These are phyloP conservation scores for Sebastes wilsoni DNA, from an alignment of 2,797 vertebrate genomes.

Conservation along the genomic window DNA sequence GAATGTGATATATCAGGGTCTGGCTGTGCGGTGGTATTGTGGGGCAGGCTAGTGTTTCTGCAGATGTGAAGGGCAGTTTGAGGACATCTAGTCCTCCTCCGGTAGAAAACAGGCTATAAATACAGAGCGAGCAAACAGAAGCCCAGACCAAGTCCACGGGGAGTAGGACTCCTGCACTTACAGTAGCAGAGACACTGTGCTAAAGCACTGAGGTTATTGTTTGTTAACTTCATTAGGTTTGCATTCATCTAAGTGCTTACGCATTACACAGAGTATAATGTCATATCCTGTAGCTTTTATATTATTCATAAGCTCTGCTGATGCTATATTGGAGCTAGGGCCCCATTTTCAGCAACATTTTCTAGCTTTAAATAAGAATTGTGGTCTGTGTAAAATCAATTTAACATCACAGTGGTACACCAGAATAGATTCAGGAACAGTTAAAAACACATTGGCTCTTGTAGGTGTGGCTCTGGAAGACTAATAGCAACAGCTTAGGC, in stretches of 20 bases:
- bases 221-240: constrained; percentile 36
- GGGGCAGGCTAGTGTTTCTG: constrained; percentile 55
- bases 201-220: constrained; percentile 30
- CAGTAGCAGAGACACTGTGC: constrained; percentile 36
- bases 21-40: constrained; percentile 46
- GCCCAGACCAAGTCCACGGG: constrained; percentile 51
- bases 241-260: constrained; percentile 16
- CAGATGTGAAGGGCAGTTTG: constrained; percentile 75
- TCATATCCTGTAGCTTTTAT: constrained; percentile 27
- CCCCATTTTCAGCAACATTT: neutral
- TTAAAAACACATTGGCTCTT: constrained; percentile 32
- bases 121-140: constrained; percentile 66
- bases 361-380: neutral
- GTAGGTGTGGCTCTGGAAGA: constrained; percentile 43
- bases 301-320: constrained; percentile 29
- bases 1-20: constrained; percentile 29
- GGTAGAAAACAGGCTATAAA: constrained; percentile 74
- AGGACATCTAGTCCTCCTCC: constrained; percentile 62
- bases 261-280: neutral
- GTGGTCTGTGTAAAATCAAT: constrained; percentile 20
- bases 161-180: constrained; percentile 57
- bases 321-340: neutral
- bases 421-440: constrained; percentile 18
- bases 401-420: neutral
- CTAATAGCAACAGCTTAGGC: constrained; percentile 51